These are phyloP conservation scores for Achroia grisella DNA, from an alignment of 1,140 invertebrate genomes.

Conservation along the genomic window DNA sequence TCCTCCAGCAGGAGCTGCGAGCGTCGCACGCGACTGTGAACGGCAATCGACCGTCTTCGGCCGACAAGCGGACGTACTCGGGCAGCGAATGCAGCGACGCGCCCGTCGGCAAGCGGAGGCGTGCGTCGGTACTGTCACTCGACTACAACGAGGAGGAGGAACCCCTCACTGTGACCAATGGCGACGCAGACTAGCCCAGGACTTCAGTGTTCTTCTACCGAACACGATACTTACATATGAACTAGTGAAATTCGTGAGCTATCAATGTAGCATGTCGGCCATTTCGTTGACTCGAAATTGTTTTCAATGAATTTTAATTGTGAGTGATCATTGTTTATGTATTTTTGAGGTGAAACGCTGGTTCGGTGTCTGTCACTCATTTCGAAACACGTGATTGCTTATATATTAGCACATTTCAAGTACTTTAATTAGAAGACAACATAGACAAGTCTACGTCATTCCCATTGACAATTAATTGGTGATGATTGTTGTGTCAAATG, in stretches of 20 bases:
- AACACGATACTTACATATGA: conserved; percentile 27
- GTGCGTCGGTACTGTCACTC: conserved; percentile 80
- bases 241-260: conserved; percentile 34
- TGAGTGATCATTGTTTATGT: conserved; percentile 27
- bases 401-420: conserved; percentile 39
- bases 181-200: conserved; percentile 61
- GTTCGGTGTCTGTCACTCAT: conserved; percentile 18
- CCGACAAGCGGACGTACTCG: conserved; percentile 69
- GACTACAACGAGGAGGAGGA: conserved; percentile 82
- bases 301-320: conserved; percentile 24
- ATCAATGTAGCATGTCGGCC: conserved; percentile 16
- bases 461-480: conserved; percentile 55
- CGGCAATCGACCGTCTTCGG: conserved; percentile 24
- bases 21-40: conserved; percentile 74
- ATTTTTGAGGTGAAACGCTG: conserved; percentile 18
- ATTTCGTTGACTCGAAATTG: conserved; percentile 31
- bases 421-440: conserved; percentile 59
- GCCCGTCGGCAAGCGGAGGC: conserved; percentile 74
- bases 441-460: conserved; percentile 44
- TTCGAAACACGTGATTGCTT: conserved; percentile 27
- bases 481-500: conserved; percentile 47
- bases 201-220: conserved; percentile 23
- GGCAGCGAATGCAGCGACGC: conserved; percentile 65
- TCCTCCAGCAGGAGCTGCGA: conserved; percentile 92
- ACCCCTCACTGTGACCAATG: conserved; percentile 62